Base-by-base conservation (phyloP, 1,140 invertebrate species). In the Drosophila ogumai region DNA sequence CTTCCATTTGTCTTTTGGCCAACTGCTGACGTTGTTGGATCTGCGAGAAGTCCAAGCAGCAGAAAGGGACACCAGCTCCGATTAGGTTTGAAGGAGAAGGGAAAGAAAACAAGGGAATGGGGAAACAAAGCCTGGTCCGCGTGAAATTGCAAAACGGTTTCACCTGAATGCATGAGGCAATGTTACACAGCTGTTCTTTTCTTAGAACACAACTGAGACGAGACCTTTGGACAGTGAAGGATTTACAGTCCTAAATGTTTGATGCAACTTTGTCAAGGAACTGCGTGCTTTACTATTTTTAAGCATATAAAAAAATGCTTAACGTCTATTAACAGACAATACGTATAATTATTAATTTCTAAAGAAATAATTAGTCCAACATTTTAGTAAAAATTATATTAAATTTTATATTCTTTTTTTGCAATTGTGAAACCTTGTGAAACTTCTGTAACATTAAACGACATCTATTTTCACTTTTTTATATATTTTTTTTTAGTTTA, bases 111-210 rank as follows among this genome's bases (percentile, higher is more conserved):
- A 0, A 8, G 52, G 32, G 2, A 22, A 2, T 8, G 50, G 4
- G 12, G 40, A 36, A 46, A 52, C 55, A 65, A 47, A 69, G 75
- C 63, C 81, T 78, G 68, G 56, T 54, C 49, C 73, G 80, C 84
- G 84, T 88, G 85, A 88, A 88, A 88, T 88, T 84, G 85, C 80
- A 90, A 90, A 88, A 90, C 40, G 75, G 84, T 90, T 87, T 84
- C 85, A 81, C 85, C 84, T 90, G 77, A 88, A 81, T 82, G 82
- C 81, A 74, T 64, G 59, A 13, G 59, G 49, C 80, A 57, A 19
- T 57, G 36, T 38, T 67, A 46, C 75, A 79, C 80, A 79, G 73
- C 36, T 81, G 79, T 38, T 32, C 49, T 65, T 28, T 40, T 12
- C 49, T 55, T 32, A 19, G 28, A 52, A 44, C 74, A 57, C 49